A percentile compares a stretch with the other conserved stretches of the same genome.
Evolutionary conservation across 2,113 vertebrate genomes (phyloP).

Genomic region (Oncorhynchus masou): DNA sequence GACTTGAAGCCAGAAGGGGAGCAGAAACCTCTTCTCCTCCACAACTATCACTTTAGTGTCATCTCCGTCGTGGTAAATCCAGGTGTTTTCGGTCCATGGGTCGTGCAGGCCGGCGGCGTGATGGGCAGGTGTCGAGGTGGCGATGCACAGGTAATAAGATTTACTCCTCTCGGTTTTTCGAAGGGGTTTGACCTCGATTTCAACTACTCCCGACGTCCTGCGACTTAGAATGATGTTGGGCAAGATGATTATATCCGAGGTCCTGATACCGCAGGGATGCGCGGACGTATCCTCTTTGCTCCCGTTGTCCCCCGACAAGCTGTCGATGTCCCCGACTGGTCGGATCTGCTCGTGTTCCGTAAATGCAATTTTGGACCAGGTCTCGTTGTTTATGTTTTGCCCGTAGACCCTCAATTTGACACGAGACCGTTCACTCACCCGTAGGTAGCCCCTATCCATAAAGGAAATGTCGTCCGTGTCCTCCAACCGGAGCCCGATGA

Average conservation of each 20-base stretch:
- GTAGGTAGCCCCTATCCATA: constrained; percentile 88
- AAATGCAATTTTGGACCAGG: constrained; percentile 93
- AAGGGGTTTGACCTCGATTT: constrained; percentile 94
- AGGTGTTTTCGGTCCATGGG: constrained; percentile 93
- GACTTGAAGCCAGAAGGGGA: constrained; percentile 98
- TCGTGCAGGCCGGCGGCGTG: constrained; percentile 74
- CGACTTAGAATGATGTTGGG: constrained; percentile 86
- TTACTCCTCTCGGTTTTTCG: constrained; percentile 96
- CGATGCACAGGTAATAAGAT: constrained; percentile 93
- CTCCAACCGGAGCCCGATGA: constrained; percentile 91
- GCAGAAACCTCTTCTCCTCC: constrained; percentile 95
- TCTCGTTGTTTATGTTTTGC: constrained; percentile 96
- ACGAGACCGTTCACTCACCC: constrained; percentile 89
- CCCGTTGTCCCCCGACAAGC: constrained; percentile 70
- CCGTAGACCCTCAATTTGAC: constrained; percentile 90
- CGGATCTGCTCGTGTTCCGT: constrained; percentile 86
- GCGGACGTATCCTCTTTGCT: constrained; percentile 73
- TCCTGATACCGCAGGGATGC: constrained; percentile 94
- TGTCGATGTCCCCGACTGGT: constrained; percentile 64
- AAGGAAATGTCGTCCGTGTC: constrained; percentile 94
- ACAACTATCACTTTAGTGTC: constrained; percentile 98
- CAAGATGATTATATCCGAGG: constrained; percentile 92
- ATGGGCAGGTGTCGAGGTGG: constrained; percentile 79
- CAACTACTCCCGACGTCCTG: constrained; percentile 90
- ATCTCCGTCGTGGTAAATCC: constrained; percentile 96